These are phyloP conservation scores for Archips crataeganus DNA, from an alignment of 2,888 invertebrate genomes.

Conservation along the genomic window DNA sequence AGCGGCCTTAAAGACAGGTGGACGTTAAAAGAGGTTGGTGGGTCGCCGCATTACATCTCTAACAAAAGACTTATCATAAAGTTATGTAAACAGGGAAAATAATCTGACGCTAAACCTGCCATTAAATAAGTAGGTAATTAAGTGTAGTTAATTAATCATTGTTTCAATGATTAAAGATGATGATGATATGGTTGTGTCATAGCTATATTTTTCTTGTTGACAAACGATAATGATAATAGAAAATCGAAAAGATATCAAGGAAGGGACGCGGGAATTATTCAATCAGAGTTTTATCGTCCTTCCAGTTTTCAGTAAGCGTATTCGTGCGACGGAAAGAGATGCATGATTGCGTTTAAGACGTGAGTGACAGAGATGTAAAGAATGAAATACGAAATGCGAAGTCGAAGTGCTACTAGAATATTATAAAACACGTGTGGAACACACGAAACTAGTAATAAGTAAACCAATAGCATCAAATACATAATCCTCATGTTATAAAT, in stretches of 20 bases:
- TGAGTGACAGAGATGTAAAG: not conserved
- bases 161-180: not conserved
- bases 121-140: slow-evolving; percentile 36
- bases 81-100: slow-evolving; percentile 39
- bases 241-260: slow-evolving; percentile 19
- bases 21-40: slow-evolving; percentile 86
- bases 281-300: not conserved
- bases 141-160: not conserved
- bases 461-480: slow-evolving; percentile 33
- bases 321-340: slow-evolving; percentile 3
- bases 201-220: slow-evolving; percentile 6
- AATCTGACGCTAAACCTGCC: slow-evolving; percentile 25
- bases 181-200: slow-evolving; percentile 16
- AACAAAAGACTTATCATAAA: slow-evolving; percentile 14
- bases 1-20: slow-evolving; percentile 77
- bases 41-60: slow-evolving; percentile 46
- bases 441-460: slow-evolving; percentile 33
- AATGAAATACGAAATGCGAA: not conserved
- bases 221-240: slow-evolving; percentile 5
- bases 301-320: not conserved
- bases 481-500: slow-evolving; percentile 39
- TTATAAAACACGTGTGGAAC: slow-evolving; percentile 18
- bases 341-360: not conserved
- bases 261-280: slow-evolving; percentile 2
- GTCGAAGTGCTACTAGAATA: not conserved